Evolutionary conservation across 2,888 invertebrate genomes (phyloP).

Genomic region (Lycophotia porphyrea): DNA sequence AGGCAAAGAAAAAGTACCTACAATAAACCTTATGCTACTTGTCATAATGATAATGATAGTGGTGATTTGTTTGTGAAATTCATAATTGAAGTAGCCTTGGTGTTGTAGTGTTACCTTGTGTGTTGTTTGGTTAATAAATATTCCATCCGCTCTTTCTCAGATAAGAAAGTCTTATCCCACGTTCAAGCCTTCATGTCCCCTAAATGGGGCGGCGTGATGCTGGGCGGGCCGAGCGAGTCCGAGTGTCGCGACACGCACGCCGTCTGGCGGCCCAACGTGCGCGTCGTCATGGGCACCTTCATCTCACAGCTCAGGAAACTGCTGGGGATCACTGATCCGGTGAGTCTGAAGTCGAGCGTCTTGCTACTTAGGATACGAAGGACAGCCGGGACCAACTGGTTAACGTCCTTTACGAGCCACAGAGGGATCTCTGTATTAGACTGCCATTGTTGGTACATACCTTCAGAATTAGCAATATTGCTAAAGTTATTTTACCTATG

Average conservation of each 20-base stretch:
- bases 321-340: constrained; percentile 92
- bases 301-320: constrained; percentile 93
- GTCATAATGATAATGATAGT: no score
- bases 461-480: no score
- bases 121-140: neutral
- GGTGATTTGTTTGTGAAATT: no score
- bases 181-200: constrained; percentile 95
- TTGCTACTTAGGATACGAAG: no score
- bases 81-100: no score
- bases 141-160: constrained; percentile 27
- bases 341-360: constrained; percentile 67
- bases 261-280: constrained; percentile 70
- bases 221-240: constrained; percentile 92
- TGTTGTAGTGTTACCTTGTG: no score
- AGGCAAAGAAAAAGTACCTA: no score
- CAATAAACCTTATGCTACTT: no score
- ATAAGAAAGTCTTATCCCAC: constrained; percentile 70
- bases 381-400: no score
- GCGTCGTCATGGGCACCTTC: constrained; percentile 94
- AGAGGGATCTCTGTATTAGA: no score
- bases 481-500: neutral
- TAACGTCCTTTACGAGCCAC: no score
- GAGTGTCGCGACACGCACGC: constrained; percentile 83
- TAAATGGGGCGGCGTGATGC: constrained; percentile 97
- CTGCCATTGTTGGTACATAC: no score